These are phyloP conservation scores for Hydrolagus affinis DNA, from an alignment of 2,113 vertebrate species.

Conservation along the genomic window DNA sequence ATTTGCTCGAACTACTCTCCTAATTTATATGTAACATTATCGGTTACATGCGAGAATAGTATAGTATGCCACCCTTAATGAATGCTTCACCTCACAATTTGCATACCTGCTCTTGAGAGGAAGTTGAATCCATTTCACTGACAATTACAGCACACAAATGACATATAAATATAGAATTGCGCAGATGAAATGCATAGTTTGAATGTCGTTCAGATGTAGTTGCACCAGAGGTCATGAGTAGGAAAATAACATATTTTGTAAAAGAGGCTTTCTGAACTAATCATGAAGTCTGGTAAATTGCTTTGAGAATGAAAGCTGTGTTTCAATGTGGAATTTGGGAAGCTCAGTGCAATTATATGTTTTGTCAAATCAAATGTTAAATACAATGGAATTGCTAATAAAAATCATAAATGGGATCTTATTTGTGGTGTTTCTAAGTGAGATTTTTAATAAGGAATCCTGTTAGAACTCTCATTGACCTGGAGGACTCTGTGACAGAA, in stretches of 20 bases:
- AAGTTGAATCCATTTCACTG: conserved; percentile 5
- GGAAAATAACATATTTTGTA: not conserved
- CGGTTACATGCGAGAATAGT: not conserved
- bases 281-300: not conserved
- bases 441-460: too few relatives aligned
- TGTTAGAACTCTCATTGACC: too few relatives aligned
- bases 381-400: too few relatives aligned
- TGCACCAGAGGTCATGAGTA: not conserved
- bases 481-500: too few relatives aligned
- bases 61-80: too few relatives aligned
- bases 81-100: not conserved
- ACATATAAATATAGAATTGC: not conserved
- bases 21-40: not conserved
- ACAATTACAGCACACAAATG: not conserved
- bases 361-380: not conserved
- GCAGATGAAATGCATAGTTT: not conserved
- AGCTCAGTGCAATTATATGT: not conserved
- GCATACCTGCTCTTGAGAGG: not conserved
- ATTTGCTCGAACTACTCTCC: not conserved
- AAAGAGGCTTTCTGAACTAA: not conserved
- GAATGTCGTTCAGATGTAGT: not conserved
- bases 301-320: not conserved
- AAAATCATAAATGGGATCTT: too few relatives aligned
- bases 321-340: not conserved
- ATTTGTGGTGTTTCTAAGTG: too few relatives aligned